phyloP scores from a whole-genome alignment of 2,888 invertebrate species.

The Diplazon laetatorius region DNA sequence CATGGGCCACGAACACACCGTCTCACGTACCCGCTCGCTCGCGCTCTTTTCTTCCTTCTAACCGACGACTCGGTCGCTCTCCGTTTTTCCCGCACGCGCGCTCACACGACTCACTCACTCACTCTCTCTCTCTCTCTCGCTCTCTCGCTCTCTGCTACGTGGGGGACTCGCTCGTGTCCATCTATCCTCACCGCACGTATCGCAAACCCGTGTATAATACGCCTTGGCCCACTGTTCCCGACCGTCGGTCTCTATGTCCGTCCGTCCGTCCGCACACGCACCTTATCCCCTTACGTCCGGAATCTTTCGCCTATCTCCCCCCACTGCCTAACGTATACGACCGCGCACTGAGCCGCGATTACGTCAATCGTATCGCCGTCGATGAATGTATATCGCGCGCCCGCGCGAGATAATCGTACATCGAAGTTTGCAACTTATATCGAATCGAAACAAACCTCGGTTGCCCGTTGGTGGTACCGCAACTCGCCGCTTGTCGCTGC shows the following conservation, averaged over 20 bases:
- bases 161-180: conserved; percentile 57
- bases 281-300: conserved; percentile 58
- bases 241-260: conserved; percentile 48
- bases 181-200: conserved; percentile 32
- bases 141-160: conserved; percentile 34
- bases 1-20: conserved; percentile 9
- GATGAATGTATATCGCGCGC: conserved; percentile 22
- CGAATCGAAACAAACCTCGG: conserved; percentile 25
- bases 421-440: conserved; percentile 38
- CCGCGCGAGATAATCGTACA: conserved; percentile 22
- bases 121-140: conserved; percentile 32
- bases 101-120: not conserved
- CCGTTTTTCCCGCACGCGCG: conserved; percentile 5
- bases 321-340: too few relatives aligned
- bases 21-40: conserved; percentile 16
- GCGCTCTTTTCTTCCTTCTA: conserved; percentile 25
- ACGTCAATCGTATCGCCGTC: conserved; percentile 16
- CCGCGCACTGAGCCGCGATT: conserved; percentile 57
- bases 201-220: conserved; percentile 29
- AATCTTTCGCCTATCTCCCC: too few relatives aligned
- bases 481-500: not conserved
- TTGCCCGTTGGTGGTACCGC: not conserved
- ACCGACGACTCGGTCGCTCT: conserved; percentile 22
- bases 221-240: conserved; percentile 46
- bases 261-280: conserved; percentile 51